phyloP scores from a whole-genome alignment of 2,113 vertebrate species.

The Catharus bicknelli region DNA sequence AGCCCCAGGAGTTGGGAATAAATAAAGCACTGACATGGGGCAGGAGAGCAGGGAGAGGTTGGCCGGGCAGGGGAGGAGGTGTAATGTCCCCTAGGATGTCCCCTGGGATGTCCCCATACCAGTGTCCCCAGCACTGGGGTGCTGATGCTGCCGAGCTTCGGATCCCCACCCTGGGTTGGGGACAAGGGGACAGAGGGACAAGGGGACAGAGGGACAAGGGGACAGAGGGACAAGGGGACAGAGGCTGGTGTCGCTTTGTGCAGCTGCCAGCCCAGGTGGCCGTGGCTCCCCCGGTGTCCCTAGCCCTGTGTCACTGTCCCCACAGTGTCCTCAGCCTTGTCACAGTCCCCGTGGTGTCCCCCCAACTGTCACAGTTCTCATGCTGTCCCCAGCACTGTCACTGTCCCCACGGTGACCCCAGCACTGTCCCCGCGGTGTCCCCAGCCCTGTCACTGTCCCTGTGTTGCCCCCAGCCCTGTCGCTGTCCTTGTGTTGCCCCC shows the following conservation, averaged over 20 bases:
- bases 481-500: no score
- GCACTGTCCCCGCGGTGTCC: no score
- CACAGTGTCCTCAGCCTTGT: background rate
- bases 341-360: fast-evolving
- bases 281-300: fast-evolving
- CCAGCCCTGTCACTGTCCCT: no score
- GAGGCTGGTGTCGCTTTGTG: fast-evolving
- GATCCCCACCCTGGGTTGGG: background rate
- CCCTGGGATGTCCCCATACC: background rate
- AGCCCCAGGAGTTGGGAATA: background rate
- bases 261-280: fast-evolving
- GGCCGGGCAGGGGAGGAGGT: background rate
- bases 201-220: fast-evolving
- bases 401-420: no score
- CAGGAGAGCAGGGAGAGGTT: no score
- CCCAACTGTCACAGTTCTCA: background rate
- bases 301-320: fast-evolving
- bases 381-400: background rate
- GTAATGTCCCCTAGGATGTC: background rate
- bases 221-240: no score
- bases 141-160: background rate
- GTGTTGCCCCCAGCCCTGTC: no score
- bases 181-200: background rate
- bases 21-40: conserved; percentile 2
- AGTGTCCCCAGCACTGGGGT: background rate